Conservation (phyloP, 2,113 vertebrate genomes). For the Paradisaea rubra region DNA sequence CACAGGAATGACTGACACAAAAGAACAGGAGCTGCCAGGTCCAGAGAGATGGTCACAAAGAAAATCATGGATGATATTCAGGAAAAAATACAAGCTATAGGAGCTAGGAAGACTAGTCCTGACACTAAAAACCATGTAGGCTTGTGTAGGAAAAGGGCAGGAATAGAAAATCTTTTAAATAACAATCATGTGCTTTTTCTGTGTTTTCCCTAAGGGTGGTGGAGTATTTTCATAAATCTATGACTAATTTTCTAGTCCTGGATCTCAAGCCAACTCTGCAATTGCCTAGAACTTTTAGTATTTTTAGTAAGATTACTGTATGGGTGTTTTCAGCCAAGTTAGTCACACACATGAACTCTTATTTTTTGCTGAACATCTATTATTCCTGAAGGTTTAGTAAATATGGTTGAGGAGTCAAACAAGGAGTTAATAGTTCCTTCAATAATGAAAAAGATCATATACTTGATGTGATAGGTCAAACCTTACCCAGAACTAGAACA, state of each 20-base stretch:
- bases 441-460: not conserved
- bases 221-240: not conserved
- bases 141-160: not conserved
- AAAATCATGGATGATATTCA: not conserved
- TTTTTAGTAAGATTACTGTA: not conserved
- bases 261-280: not conserved
- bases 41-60: not conserved
- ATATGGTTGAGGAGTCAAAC: not conserved
- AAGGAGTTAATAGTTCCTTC: not conserved
- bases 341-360: not conserved
- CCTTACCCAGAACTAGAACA: not conserved
- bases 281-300: not conserved
- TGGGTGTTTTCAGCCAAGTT: not conserved
- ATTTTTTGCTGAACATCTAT: not conserved
- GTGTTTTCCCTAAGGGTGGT: not conserved
- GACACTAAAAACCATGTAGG: not conserved
- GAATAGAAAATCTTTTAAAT: not conserved
- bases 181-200: not conserved
- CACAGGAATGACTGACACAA: not conserved
- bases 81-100: not conserved
- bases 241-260: constrained; percentile 14
- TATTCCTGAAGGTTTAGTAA: not conserved
- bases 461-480: not conserved
- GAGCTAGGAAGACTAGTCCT: not conserved
- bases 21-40: not conserved